Conservation (phyloP, 2,888 invertebrate species). For the Gari tellinella region DNA sequence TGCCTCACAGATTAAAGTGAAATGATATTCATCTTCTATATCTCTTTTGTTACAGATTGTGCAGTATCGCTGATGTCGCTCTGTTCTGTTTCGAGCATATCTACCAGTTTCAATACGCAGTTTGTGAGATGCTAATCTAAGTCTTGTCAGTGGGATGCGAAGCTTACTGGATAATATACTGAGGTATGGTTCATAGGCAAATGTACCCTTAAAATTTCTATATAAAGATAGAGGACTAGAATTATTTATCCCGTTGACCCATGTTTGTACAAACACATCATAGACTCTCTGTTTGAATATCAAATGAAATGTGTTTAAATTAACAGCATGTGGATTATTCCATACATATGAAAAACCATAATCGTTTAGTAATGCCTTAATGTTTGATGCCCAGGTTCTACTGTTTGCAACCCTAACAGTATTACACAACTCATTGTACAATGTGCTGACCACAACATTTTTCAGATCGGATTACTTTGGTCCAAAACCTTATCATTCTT, state of each 20-base stretch:
- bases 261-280: neutral
- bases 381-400: neutral
- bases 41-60: neutral
- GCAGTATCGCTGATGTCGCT: neutral
- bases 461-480: constrained; percentile 4
- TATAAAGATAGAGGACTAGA: no score
- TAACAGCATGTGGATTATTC: neutral
- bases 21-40: neutral
- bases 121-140: no score
- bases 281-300: constrained; percentile 1
- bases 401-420: neutral
- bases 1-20: no score
- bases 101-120: no score
- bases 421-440: neutral
- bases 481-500: constrained; percentile 27
- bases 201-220: no score
- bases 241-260: no score
- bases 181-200: no score
- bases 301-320: neutral
- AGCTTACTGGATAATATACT: no score
- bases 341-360: neutral
- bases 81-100: no score
- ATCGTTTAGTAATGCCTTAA: neutral
- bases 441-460: constrained; percentile 1
- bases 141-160: no score